These are phyloP conservation scores for Setipinna tenuifilis DNA, from an alignment of 2,797 vertebrate species.

Conservation along the genomic window DNA sequence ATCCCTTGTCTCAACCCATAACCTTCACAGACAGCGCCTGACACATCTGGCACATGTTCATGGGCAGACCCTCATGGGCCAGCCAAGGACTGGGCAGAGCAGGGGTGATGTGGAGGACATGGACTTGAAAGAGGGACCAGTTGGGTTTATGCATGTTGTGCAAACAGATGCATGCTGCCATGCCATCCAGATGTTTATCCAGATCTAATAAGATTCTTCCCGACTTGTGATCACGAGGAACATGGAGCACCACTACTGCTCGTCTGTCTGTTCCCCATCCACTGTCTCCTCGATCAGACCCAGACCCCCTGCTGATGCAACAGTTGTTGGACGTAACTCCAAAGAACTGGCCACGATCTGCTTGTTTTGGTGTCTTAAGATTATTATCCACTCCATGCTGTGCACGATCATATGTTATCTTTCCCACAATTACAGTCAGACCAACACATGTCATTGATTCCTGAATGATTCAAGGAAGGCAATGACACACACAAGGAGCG, in stretches of 20 bases:
- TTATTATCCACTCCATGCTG: constrained; percentile 15
- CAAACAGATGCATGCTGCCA: constrained; percentile 43
- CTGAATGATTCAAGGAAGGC: neutral
- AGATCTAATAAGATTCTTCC: constrained; percentile 36
- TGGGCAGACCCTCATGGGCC: constrained; percentile 30
- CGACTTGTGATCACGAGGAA: constrained; percentile 51
- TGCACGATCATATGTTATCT: constrained; percentile 12
- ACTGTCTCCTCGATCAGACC: neutral
- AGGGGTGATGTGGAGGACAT: no score
- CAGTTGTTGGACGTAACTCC: neutral
- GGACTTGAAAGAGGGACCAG: no score
- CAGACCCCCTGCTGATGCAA: constrained; percentile 31
- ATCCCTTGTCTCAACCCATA: neutral
- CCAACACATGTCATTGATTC: neutral
- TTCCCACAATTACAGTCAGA: constrained; percentile 19
- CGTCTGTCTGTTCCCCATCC: neutral
- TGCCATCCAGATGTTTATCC: constrained; percentile 49
- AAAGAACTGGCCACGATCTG: neutral
- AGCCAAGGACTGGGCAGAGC: no score
- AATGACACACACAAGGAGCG: neutral
- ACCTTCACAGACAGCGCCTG: constrained; percentile 10
- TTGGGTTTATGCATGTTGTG: constrained; percentile 35
- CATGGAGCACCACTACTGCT: constrained; percentile 28
- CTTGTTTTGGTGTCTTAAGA: neutral
- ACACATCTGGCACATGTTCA: constrained; percentile 38